A percentile compares a stretch with the other conserved stretches of the same genome.
These are phyloP conservation scores for Excalfactoria chinensis DNA, from an alignment of 2,113 vertebrate species.

Conservation along the genomic window DNA sequence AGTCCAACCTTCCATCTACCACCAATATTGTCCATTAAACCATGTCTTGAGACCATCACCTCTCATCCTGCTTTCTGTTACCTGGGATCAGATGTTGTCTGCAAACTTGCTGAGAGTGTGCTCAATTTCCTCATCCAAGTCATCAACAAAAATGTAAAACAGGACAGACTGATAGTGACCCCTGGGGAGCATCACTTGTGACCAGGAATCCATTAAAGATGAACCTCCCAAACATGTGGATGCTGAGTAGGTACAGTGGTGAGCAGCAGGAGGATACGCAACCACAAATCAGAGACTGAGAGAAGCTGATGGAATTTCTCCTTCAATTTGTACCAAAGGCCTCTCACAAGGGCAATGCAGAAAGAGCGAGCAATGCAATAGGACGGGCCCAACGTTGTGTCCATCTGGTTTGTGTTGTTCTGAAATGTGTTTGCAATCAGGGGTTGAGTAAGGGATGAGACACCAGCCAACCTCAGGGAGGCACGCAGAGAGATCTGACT, in stretches of 20 bases:
- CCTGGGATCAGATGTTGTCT: too few relatives aligned
- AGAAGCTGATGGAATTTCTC: neutral
- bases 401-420: neutral
- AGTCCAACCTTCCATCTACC: too few relatives aligned
- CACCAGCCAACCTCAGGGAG: neutral
- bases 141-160: too few relatives aligned
- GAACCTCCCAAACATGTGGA: neutral
- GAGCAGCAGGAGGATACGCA: neutral
- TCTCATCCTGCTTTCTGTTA: too few relatives aligned
- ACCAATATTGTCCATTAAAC: too few relatives aligned
- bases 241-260: neutral
- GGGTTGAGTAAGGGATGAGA: neutral
- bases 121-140: too few relatives aligned
- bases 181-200: too few relatives aligned
- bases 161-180: too few relatives aligned
- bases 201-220: neutral
- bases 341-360: neutral
- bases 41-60: too few relatives aligned
- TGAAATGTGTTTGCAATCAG: neutral
- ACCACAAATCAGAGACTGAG: neutral
- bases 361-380: neutral
- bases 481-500: neutral
- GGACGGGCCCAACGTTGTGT: neutral
- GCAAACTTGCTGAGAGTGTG: too few relatives aligned
- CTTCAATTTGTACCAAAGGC: neutral